Evolutionary conservation across 2,113 vertebrate genomes (phyloP), one percentile per base, ranked within the genome.

Genomic region (Oxyruncus cristatus): DNA sequence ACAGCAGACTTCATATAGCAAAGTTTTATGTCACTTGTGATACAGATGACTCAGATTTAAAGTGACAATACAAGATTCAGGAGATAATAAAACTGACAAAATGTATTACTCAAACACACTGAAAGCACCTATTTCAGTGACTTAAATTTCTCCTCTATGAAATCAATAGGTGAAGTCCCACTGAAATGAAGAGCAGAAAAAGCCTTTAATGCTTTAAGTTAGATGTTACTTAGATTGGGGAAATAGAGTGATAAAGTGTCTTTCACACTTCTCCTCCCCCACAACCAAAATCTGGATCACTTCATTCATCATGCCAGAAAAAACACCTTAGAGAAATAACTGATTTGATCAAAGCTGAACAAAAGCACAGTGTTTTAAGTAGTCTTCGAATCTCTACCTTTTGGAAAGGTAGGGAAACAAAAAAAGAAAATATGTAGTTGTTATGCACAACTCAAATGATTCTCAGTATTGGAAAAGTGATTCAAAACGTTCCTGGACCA

Each of bases 71-170:
- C 58, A 85, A 89, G 86, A 89, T 85, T 77, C 65, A 77, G 37
- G 28, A 93, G 66, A n/a, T 73, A 79, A 95, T 88, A 97, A 93
- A 94, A 53, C 62, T 95, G 93, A 94, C 93, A 93, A 79, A 93
- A 73, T 2, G 2, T 55, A 44, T 96, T 96, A 94, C 77, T 73
- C 84, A 89, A 91, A 53, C 37, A 53, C 70, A 82, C 23, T 2
- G 10, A 87, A 95, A 91, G 18, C 32, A 88, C 52, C 66, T 53
- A 42, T 63, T 73, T 89, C 27, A 85, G 70, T 61, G 88, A 87
- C 77, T 73, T 91, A 82, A 70, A 62, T 72, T 93, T 86, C 59
- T 37, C 16, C 42, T 88, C 30, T 89, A 21, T 71, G 39, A 95
- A 91, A 86, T 92, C 76, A 72, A 49, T 63, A 83, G 27, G 21